Percentiles rank a stretch among this genome's conserved stretches.
phyloP scores from a whole-genome alignment of 2,113 vertebrate genomes.

The Charadrius vociferus region DNA sequence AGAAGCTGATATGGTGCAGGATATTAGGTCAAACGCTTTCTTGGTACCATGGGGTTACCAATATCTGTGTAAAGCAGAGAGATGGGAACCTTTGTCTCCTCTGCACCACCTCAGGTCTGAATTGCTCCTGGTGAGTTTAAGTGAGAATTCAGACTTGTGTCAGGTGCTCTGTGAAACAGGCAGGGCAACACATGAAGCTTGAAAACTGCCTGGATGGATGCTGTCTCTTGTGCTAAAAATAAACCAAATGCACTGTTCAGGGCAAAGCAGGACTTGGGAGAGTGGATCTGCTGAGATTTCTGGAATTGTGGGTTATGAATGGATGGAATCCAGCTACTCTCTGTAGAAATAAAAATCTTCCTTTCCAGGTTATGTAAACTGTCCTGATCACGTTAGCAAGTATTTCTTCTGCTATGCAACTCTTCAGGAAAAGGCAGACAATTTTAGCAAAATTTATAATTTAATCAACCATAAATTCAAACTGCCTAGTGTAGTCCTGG shows the following conservation, averaged over 20 bases:
- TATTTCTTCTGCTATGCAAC: neutral
- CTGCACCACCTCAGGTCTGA: neutral
- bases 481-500: neutral
- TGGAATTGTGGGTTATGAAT: neutral
- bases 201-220: neutral
- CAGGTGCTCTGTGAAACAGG: neutral
- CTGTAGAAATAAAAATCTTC: neutral
- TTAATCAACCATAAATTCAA: neutral
- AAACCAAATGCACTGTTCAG: neutral
- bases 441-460: neutral
- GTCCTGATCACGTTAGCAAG: neutral
- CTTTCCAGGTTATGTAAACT: neutral
- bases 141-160: neutral
- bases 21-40: neutral
- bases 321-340: neutral
- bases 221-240: slow-evolving; percentile 10
- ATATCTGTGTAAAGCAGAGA: accelerated
- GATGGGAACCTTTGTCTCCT: neutral
- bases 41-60: neutral
- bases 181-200: neutral
- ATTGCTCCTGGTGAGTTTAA: neutral
- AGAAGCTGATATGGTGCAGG: neutral
- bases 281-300: neutral
- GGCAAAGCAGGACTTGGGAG: neutral
- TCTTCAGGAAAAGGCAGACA: neutral